A percentile compares a stretch with the other conserved stretches of the same genome.
Evolutionary conservation across 2,113 vertebrate genomes (phyloP).

Genomic region (Sialia sialis): DNA sequence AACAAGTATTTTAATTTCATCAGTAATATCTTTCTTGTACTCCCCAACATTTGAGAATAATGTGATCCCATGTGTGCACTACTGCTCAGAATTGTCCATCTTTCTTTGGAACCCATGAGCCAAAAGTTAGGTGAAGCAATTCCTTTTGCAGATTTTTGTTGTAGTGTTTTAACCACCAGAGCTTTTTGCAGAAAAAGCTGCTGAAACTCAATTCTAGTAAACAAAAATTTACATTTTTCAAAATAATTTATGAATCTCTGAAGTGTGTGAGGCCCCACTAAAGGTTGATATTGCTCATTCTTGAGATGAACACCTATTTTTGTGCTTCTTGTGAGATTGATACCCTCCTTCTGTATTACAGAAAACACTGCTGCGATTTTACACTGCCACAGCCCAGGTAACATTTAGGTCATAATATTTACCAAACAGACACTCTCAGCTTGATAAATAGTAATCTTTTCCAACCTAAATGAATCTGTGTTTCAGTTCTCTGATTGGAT

Average conservation of each 20-base stretch:
- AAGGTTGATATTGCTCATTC: neutral
- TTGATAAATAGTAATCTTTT: neutral
- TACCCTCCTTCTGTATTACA: neutral
- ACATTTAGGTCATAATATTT: neutral
- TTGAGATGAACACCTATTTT: neutral
- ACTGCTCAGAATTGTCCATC: neutral
- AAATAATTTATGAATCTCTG: neutral
- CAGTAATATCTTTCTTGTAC: rapidly evolving
- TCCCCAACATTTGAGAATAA: neutral
- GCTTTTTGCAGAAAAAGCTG: neutral
- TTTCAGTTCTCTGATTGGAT: neutral
- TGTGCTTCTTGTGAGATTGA: neutral
- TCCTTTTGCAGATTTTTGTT: neutral
- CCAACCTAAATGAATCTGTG: neutral
- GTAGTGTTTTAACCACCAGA: neutral
- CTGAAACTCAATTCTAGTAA: neutral
- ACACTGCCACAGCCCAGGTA: neutral
- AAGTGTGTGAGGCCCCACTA: neutral
- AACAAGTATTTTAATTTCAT: neutral
- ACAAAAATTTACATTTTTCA: neutral
- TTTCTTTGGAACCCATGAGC: neutral
- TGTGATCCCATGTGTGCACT: neutral
- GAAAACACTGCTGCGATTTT: neutral
- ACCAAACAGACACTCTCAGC: neutral
- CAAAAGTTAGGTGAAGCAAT: neutral